phyloP scores from a whole-genome alignment of 2,888 invertebrate species.

The Andrena hattorfiana region DNA sequence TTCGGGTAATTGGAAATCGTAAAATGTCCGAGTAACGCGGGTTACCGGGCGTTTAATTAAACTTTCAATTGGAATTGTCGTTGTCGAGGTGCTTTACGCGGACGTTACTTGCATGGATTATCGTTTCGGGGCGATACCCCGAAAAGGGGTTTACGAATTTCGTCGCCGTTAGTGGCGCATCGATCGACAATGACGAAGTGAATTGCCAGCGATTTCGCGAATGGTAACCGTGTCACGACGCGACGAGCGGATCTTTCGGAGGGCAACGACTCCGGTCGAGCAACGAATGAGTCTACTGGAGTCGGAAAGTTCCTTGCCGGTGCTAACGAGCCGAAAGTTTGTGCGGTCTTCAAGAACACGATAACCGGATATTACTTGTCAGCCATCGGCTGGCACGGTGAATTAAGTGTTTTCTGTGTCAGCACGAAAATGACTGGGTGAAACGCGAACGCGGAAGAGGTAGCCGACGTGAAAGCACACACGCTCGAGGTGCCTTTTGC shows the following conservation, averaged over 20 bases:
- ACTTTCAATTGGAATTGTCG: constrained; percentile 57
- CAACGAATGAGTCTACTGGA: constrained; percentile 31
- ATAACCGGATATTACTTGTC: constrained; percentile 82
- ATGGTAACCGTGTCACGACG: neutral
- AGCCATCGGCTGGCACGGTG: constrained; percentile 69
- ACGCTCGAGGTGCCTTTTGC: constrained; percentile 3
- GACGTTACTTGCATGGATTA: constrained; percentile 25
- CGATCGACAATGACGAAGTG: constrained; percentile 9
- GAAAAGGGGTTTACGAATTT: neutral
- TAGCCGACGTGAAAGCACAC: constrained; percentile 20
- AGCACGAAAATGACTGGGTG: constrained; percentile 72
- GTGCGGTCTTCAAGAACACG: constrained; percentile 69
- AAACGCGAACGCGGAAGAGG: constrained; percentile 48
- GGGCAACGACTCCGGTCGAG: constrained; percentile 9
- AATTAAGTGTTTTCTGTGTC: constrained; percentile 79
- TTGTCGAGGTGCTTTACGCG: constrained; percentile 7
- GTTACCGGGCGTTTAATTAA: constrained; percentile 63
- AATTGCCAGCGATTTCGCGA: neutral
- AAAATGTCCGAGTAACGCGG: constrained; percentile 37
- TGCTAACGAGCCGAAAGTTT: constrained; percentile 75
- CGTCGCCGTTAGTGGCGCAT: neutral
- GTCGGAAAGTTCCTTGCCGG: constrained; percentile 48
- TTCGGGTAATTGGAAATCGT: constrained; percentile 43
- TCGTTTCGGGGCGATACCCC: constrained; percentile 8
- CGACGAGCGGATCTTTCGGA: neutral